These are phyloP conservation scores for Acrobeloides nanus DNA, from an alignment of 2,888 invertebrate genomes.

Conservation along the genomic window DNA sequence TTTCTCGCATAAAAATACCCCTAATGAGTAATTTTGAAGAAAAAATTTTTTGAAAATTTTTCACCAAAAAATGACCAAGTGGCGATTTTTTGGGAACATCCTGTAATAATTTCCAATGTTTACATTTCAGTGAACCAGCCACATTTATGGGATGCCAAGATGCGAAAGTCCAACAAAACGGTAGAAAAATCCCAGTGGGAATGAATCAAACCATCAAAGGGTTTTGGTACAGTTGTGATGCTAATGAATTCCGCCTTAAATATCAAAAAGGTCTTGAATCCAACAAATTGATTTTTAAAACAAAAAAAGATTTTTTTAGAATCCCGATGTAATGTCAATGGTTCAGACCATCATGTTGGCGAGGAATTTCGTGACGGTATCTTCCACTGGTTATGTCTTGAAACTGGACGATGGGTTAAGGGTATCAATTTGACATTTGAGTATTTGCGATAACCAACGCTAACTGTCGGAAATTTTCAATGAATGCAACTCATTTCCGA, in stretches of 20 bases:
- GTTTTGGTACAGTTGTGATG: constrained; percentile 41
- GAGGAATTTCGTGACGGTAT: constrained; percentile 37
- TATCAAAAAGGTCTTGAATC: constrained; percentile 38
- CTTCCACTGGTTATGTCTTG: constrained; percentile 48
- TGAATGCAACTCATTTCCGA: no score
- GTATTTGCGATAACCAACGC: no score
- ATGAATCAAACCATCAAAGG: constrained; percentile 37
- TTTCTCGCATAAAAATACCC: no score
- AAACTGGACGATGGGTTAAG: constrained; percentile 47
- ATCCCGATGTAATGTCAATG: constrained; percentile 35
- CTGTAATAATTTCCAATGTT: no score
- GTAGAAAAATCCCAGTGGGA: constrained; percentile 26
- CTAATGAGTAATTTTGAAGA: constrained; percentile 9
- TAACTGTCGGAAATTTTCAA: no score
- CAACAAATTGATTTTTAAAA: neutral
- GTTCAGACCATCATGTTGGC: constrained; percentile 29
- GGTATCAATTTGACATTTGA: constrained; percentile 28
- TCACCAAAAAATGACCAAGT: constrained; percentile 2
- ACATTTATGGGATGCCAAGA: constrained; percentile 24
- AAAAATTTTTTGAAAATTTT: constrained; percentile 11
- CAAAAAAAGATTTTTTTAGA: constrained; percentile 25
- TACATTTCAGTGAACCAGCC: constrained; percentile 17
- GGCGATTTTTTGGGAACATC: neutral
- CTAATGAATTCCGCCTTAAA: constrained; percentile 24
- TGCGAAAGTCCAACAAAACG: constrained; percentile 11